Percentiles rank a stretch among this genome's conserved stretches.
Conservation (phyloP, 2,113 vertebrate genomes). For the Opisthocomus hoazin region DNA sequence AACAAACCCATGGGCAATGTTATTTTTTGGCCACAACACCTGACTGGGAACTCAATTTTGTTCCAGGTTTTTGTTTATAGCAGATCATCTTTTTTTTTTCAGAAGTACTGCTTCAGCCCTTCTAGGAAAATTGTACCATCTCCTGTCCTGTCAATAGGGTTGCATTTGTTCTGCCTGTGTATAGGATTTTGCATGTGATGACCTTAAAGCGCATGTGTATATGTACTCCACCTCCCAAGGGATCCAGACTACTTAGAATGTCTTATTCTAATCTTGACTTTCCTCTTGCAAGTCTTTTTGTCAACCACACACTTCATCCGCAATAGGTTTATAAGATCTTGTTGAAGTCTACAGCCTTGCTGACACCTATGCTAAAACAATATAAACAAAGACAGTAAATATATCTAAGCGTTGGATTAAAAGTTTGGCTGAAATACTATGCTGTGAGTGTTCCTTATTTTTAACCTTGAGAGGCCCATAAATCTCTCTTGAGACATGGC, state of each 20-base stretch:
- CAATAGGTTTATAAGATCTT: background rate
- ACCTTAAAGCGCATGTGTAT: background rate
- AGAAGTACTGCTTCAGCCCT: background rate
- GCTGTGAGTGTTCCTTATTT: background rate
- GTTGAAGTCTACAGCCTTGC: background rate
- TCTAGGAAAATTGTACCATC: background rate
- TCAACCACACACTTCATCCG: background rate
- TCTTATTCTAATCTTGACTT: background rate
- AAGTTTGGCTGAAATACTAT: background rate
- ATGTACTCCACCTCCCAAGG: background rate
- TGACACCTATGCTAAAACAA: background rate
- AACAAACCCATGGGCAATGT: background rate
- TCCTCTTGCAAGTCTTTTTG: background rate
- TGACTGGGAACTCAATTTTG: background rate
- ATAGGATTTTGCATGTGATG: background rate
- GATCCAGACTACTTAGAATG: background rate
- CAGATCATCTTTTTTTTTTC: accelerated
- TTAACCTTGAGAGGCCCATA: background rate
- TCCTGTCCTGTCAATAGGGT: background rate
- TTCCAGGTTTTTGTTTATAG: background rate
- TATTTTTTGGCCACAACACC: background rate
- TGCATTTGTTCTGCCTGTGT: background rate
- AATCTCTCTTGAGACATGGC: background rate
- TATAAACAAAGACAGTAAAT: background rate
- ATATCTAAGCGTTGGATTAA: background rate